Evolutionary conservation across 2,797 vertebrate genomes (phyloP), one percentile per base, ranked within the genome.

Genomic region (Lycodopsis pacificus): DNA sequence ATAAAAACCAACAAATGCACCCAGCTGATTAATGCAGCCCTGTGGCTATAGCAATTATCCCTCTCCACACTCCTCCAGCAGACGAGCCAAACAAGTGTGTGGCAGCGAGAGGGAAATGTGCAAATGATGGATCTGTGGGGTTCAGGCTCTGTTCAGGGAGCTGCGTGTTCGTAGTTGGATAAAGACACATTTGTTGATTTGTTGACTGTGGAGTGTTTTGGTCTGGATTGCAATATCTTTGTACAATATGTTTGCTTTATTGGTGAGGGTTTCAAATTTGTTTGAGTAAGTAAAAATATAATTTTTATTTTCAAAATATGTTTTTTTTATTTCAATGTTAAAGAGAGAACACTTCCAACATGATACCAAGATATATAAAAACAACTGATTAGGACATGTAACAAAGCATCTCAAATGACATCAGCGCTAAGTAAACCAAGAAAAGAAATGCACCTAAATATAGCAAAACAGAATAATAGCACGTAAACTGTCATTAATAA

Each of bases 11-110:
- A 96, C 96, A 96, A 96, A 96, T 96, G 97, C 88, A 95, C 95
- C 96, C 94, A 94, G 94, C 96, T 95, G 96, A 95, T 96, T 95
- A 96, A 96, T 92, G 96, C 96, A 96, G 96, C 96, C 91, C 96
- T 94, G 96, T 96, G 96, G 97, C 96, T 95, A 96, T 96, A 96
- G 96, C 95, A 97, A 97, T 97, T 97, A 97, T 97, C 96, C 95
- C 94, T 95, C 95, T 91, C 92, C 91, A 92, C 89, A 95, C 96
- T 96, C 95, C 95, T 93, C 95, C 85, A 44, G 83, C 87, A 80
- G 76, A 89, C n/a, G 76, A 80, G 85, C 91, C 90, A 90, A 90
- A 91, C 83, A 81, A 88, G 89, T 83, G 76, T 80, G 85, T 73
- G 77, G 76, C 85, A 83, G 82, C 2, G 27, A 79, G 80, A 90